Base-by-base conservation (phyloP, 2,113 vertebrate genomes). In the Tragulus kanchil region DNA sequence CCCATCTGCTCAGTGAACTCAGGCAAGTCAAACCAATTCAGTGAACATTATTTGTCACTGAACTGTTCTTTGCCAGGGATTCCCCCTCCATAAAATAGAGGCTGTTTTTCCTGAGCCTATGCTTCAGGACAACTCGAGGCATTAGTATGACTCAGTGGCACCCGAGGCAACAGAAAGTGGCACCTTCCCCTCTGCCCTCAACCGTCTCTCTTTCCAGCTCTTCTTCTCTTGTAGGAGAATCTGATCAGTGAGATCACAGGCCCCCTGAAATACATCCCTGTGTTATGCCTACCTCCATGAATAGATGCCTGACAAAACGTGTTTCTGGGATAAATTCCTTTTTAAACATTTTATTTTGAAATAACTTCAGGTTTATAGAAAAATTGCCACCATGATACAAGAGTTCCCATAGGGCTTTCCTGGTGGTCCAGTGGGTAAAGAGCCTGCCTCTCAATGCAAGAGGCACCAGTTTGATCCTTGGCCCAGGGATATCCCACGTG, bases 21-120 rank as follows among this genome's bases (percentile, higher is more conserved):
- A 48, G 58, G 75, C 75, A 90, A 97, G 26, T 95, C 65, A 93
- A 93, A 89, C 91, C 58, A 85, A 89, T 86, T 96, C 59, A 79
- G 12, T 79, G 54, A 92, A 73, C 78, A 71, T 92, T 67, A 96
- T 79, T 92, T 92, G 67, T 52, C 45, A 78, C 71, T 28, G 25
- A 92, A 65, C 56, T 71, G 2, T 83, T 67, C 61, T 59, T 14
- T 85, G 69, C 54, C 65, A 12, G 82, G 56, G 26, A 59, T 71
- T 85, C 56, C 91, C 56, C 59, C 69, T 31, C 67, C 31, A 21
- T 69, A 81, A 97, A 88, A 12, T 75, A 79, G 15, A 85, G n/a
- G 25, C 61, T n/a, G 28, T 91, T 83, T 10, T 50, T 21, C 87
- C 26, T 82, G 54, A 48, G 54, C 84, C 65, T 61, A 1, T 26